Conservation (phyloP, 2,113 vertebrate species). For the Tragelaphus scriptus region DNA sequence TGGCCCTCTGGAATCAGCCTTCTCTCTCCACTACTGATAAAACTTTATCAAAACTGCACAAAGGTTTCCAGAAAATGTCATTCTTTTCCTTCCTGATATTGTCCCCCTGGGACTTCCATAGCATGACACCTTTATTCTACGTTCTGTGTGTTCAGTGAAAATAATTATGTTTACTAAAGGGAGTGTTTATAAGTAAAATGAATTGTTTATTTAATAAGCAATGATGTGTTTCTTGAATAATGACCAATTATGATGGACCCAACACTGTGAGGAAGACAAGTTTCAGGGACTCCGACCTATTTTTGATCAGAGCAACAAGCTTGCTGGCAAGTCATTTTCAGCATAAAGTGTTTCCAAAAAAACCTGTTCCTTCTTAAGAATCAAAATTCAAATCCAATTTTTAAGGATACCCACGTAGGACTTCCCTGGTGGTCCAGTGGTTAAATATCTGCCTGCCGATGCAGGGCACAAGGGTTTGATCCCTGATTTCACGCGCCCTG, state of each 20-base stretch:
- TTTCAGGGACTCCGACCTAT: not conserved
- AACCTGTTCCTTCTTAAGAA: not conserved
- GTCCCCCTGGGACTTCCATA: not conserved
- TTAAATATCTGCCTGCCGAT: not conserved
- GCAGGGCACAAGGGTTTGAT: not conserved
- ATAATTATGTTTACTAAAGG: not conserved
- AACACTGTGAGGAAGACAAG: not conserved
- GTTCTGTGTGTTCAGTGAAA: not conserved
- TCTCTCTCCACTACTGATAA: not conserved
- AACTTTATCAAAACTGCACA: not conserved
- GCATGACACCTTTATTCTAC: not conserved
- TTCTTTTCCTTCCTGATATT: not conserved
- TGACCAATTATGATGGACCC: not conserved
- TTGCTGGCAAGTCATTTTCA: not conserved
- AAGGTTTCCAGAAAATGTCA: not conserved
- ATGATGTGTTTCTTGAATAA: not conserved
- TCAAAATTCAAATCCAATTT: not conserved
- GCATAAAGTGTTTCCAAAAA: not conserved
- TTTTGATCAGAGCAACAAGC: not conserved
- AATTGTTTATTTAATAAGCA: not conserved
- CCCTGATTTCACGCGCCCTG: not conserved
- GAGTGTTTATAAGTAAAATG: not conserved
- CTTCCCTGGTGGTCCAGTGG: not conserved
- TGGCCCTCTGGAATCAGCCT: not conserved
- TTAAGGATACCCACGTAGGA: not conserved